phyloP scores from a whole-genome alignment of 2,113 vertebrate genomes.

The Oostethus manadensis region DNA sequence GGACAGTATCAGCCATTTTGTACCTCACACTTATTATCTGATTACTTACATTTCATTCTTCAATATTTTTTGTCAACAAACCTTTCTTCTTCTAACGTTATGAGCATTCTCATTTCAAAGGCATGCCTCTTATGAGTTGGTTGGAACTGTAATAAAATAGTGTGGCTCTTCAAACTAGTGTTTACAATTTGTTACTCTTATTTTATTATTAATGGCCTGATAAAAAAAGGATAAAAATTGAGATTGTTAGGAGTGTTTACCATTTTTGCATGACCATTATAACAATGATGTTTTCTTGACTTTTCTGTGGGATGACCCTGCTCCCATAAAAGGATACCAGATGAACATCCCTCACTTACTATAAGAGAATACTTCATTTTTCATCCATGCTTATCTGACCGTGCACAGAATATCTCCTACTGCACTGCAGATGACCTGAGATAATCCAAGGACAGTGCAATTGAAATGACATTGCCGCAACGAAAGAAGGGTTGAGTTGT shows the following conservation, averaged over 20 bases:
- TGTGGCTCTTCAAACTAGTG: no score
- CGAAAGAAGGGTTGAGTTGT: constrained; percentile 46
- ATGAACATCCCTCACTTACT: constrained; percentile 41
- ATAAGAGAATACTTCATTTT: constrained; percentile 35
- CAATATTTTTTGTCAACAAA: no score
- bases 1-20: neutral
- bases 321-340: constrained; percentile 31
- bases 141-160: no score
- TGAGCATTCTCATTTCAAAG: no score
- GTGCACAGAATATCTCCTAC: constrained; percentile 51
- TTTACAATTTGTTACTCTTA: no score
- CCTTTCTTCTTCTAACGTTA: no score
- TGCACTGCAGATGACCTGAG: constrained; percentile 60
- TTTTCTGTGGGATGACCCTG: constrained; percentile 32
- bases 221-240: no score
- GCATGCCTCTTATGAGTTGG: no score
- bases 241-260: no score
- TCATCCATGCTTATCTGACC: constrained; percentile 56
- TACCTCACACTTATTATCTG: no score
- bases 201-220: no score
- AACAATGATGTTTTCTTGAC: constrained; percentile 28
- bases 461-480: constrained; percentile 56
- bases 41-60: no score
- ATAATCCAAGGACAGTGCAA: constrained; percentile 64
- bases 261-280: neutral